A percentile compares a stretch with the other conserved stretches of the same genome.
phyloP scores from a whole-genome alignment of 2,113 vertebrate species.

The Uropsilus gracilis region DNA sequence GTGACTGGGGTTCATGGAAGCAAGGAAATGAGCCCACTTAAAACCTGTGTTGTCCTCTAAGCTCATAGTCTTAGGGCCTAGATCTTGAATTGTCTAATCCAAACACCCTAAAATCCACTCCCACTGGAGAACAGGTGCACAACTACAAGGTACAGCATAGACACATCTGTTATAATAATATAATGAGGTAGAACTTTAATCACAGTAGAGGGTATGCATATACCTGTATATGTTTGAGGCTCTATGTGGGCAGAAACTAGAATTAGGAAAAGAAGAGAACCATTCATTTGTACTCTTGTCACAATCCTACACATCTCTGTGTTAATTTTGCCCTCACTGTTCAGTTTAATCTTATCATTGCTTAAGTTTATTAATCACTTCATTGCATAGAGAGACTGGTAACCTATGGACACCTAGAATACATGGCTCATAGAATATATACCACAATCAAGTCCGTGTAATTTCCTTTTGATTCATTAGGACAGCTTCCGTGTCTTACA shows the following conservation, averaged over 20 bases:
- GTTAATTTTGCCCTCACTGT: background rate
- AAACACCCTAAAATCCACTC: background rate
- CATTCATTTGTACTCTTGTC: background rate
- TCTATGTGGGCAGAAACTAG: background rate
- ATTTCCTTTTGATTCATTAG: background rate
- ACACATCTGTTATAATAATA: no score
- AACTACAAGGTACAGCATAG: background rate
- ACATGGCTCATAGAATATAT: background rate
- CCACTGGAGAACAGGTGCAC: background rate
- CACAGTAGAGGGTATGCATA: background rate
- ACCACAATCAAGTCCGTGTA: background rate
- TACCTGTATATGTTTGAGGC: no score
- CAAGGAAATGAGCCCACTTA: background rate
- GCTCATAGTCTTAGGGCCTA: background rate
- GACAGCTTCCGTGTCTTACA: background rate
- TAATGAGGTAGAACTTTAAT: background rate
- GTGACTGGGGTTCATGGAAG: fast-evolving
- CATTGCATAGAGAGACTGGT: background rate
- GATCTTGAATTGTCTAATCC: background rate
- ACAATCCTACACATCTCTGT: background rate
- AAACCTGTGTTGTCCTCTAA: background rate
- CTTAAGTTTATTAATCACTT: background rate
- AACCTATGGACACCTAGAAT: background rate
- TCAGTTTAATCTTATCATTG: background rate
- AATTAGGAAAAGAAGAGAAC: background rate